Evolutionary conservation across 2,113 vertebrate species (phyloP), one percentile per base, ranked within the genome.

Genomic region (Panthera tigris): DNA sequence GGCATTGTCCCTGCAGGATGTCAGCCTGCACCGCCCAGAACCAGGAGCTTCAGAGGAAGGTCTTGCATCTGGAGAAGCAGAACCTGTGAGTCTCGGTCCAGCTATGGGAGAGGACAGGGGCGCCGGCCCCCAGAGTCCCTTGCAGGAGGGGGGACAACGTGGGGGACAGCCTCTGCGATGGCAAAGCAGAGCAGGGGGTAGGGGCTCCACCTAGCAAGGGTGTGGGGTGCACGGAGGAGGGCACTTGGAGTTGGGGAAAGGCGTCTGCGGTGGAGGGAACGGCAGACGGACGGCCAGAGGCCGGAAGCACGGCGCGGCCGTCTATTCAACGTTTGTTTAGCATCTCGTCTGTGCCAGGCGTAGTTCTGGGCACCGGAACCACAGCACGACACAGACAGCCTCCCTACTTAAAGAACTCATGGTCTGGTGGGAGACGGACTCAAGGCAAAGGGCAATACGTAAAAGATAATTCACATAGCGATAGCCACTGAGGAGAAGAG

Each of bases 21-120:
- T 98, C 99, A 0, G 99, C 99, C 0, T 99, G 99, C 96, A 99
- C 98, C 0, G 98, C 99, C 18, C 99, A 99, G 97, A 99, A 99
- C 98, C 99, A 99, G 96, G 99, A 99, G 97, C 99, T 99, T 92
- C 99, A 99, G 96, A 99, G 99, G 96, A 99, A 99, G n/a, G 99
- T 99, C 52, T 99, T 99, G 63, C 99, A 99, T 92, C 98, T 99
- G 88, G 99, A 99, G 98, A 99, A 99, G 97, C 99, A 99, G 97
- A 99, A 99, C 98, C 98, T 99, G 99, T 99, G 97, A 99, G 99
- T 99, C n/a, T 78, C 12, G 23, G 18, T 36, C 5, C 57, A 45
- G 15, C 36, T 0, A 2, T 12, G 65, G 13, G 19, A 16, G 2
- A 19, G 57, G 80, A 65, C 2, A 1, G 8, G 55, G 55, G 16